These are phyloP conservation scores for Prorops nasuta DNA, from an alignment of 1,140 invertebrate species.

Conservation along the genomic window DNA sequence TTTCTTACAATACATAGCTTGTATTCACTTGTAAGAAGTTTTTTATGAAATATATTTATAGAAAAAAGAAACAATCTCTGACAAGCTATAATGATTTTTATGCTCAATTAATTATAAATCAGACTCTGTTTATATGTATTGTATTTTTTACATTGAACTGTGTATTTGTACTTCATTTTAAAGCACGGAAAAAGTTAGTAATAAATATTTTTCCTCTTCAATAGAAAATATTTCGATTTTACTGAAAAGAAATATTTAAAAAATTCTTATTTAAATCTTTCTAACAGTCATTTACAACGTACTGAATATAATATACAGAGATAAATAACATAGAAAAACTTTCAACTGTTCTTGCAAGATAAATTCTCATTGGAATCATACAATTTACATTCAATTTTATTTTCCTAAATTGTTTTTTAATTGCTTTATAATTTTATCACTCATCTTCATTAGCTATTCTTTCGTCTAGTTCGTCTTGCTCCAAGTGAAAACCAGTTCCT, in stretches of 20 bases:
- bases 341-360: no score
- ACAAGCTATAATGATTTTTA: background rate
- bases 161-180: no score
- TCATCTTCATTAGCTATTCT: slow-evolving; percentile 49
- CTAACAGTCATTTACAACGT: background rate
- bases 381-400: no score
- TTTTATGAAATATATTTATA: background rate
- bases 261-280: background rate
- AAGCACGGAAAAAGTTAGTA: no score
- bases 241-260: background rate
- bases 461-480: slow-evolving; percentile 40
- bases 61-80: no score
- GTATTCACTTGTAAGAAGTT: no score
- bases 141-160: no score
- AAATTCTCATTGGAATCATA: no score
- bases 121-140: no score
- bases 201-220: no score
- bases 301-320: background rate
- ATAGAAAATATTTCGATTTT: background rate
- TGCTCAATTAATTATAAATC: no score
- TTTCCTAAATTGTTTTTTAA: background rate
- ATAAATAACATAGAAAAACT: slow-evolving; percentile 2
- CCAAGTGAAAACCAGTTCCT: slow-evolving; percentile 21
- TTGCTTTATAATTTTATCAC: slow-evolving; percentile 21
- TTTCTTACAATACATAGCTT: background rate